phyloP scores from a whole-genome alignment of 2,888 invertebrate species.

The Beris chalybata region DNA sequence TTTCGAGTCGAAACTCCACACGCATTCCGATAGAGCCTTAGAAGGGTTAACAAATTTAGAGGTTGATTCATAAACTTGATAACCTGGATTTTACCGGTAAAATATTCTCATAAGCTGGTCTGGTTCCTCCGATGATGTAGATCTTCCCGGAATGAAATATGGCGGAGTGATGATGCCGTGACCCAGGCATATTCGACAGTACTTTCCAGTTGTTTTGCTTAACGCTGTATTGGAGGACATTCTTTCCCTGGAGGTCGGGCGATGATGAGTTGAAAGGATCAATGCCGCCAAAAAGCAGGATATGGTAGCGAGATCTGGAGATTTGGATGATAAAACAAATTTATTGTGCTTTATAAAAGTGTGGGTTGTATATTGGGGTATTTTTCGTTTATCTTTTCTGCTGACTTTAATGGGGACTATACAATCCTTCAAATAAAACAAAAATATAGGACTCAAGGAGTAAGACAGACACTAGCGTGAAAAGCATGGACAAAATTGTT shows the following conservation, averaged over 20 bases:
- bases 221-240: slow-evolving; percentile 64
- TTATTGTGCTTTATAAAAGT: too few relatives aligned
- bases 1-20: slow-evolving; percentile 71
- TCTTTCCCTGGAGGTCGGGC: slow-evolving; percentile 63
- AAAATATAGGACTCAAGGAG: too few relatives aligned
- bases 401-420: too few relatives aligned
- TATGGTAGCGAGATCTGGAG: slow-evolving; percentile 32
- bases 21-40: slow-evolving; percentile 59
- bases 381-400: too few relatives aligned
- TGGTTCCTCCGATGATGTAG: slow-evolving; percentile 66
- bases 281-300: slow-evolving; percentile 70
- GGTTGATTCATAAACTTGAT: neutral
- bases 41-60: neutral
- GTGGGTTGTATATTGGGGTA: too few relatives aligned
- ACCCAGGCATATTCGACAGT: slow-evolving; percentile 69
- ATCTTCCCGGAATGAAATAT: slow-evolving; percentile 66
- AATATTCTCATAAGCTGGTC: slow-evolving; percentile 40
- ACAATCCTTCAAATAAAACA: too few relatives aligned
- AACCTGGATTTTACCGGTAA: slow-evolving; percentile 28
- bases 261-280: slow-evolving; percentile 65
- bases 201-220: slow-evolving; percentile 67
- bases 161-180: slow-evolving; percentile 70
- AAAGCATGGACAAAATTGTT: too few relatives aligned
- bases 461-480: too few relatives aligned
- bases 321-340: too few relatives aligned